Base-by-base conservation (phyloP, 2,888 invertebrate genomes). In the Drosophila pegasa region DNA sequence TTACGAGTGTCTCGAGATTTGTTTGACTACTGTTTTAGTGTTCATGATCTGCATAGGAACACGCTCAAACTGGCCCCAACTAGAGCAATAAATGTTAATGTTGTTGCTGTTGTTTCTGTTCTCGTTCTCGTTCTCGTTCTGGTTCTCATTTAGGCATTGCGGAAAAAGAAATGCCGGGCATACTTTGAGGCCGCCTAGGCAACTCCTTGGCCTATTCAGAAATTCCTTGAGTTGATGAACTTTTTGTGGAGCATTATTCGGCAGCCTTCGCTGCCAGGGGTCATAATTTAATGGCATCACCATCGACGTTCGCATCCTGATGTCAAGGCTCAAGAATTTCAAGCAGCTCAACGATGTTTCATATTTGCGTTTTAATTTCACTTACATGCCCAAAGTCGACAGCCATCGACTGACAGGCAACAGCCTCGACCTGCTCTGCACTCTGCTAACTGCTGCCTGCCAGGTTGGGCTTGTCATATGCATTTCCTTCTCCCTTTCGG, bases 291-390 rank as follows among this genome's bases (percentile, higher is more conserved):
- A 80, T 75, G 80, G 61, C 78, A 72, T 72, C 69, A 29, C 41
- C 71, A 57, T 65, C 57, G 62, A 71, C 68, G 56, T 62, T 54
- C 70, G 51, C 75, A 70, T 75, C 75, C 69, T 78, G 70, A 72
- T 75, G 75, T 65, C 75, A 65, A 43, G 66, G 69, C 72, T 59
- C 63, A 75, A 63, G 72, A 80, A 83, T 83, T 73, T 70, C 68
- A 74, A 73, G 70, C 70, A 78, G 75, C 80, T 71, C 54, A 75
- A 74, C 80, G 58, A 86, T 74, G 75, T 80, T 83, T 74, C 80
- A 82, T 83, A 78, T 86, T 82, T 70, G 62, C 72, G 68, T 67
- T 71, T 74, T 73, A 72, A 85, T 78, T 83, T 82, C 75, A 77
- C 72, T 78, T 71, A 74, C 68, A 82, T 72, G 71, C 63, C 68